phyloP scores from a whole-genome alignment of 2,888 invertebrate species.

The Molorchus minor region DNA sequence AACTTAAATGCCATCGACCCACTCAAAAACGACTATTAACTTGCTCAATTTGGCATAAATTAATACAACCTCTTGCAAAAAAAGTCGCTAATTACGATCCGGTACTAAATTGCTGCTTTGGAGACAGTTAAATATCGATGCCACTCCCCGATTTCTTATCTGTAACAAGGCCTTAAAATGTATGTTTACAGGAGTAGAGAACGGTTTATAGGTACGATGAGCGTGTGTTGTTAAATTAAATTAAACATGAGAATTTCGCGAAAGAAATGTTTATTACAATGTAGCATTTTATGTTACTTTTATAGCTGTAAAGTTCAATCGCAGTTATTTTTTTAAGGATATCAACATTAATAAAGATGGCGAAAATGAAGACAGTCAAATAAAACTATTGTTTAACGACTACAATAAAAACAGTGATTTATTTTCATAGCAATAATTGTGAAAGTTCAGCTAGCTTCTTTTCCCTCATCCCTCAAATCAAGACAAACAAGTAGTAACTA shows the following conservation, averaged over 20 bases:
- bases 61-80: conserved; percentile 24
- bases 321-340: not conserved
- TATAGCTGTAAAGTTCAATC: not conserved
- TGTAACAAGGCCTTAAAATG: conserved; percentile 25
- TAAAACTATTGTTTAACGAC: not conserved
- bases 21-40: conserved; percentile 27
- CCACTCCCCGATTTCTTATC: conserved; percentile 29
- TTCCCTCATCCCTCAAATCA: too few species aligned
- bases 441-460: too few species aligned
- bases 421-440: not conserved
- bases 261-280: conserved; percentile 15
- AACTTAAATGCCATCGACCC: conserved; percentile 21
- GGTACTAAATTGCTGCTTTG: conserved; percentile 14
- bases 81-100: conserved; percentile 22
- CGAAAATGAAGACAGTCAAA: not conserved
- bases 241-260: conserved; percentile 14
- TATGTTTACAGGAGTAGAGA: conserved; percentile 20
- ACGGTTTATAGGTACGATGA: not conserved
- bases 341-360: not conserved
- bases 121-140: not conserved
- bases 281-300: conserved; percentile 12
- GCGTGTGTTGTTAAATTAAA: conserved; percentile 12
- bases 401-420: not conserved
- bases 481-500: too few species aligned
- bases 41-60: conserved; percentile 25